phyloP scores from a whole-genome alignment of 2,797 vertebrate genomes.

The Neomorphus geoffroyi region DNA sequence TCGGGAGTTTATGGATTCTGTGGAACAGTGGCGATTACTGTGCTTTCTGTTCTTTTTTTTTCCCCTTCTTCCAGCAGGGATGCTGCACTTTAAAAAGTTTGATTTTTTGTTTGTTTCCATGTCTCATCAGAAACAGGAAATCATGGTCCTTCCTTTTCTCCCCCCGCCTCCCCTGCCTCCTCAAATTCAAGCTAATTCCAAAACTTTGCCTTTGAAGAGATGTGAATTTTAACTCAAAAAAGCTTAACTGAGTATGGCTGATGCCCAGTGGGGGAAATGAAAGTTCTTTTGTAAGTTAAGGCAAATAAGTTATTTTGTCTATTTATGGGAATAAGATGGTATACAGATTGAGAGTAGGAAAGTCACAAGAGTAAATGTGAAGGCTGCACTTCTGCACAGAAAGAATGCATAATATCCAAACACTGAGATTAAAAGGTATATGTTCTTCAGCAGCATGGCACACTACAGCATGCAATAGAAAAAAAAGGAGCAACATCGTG shows the following conservation, averaged over 20 bases:
- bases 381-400: background rate
- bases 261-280: background rate
- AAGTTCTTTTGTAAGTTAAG: background rate
- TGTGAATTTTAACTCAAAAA: background rate
- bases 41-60: rapidly evolving
- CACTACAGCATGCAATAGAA: background rate
- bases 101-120: background rate
- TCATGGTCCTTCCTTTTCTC: background rate
- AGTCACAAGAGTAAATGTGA: background rate
- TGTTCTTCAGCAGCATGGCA: background rate
- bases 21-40: background rate
- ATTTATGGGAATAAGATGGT: background rate
- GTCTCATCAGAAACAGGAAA: background rate
- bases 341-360: background rate
- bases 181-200: background rate
- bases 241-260: background rate
- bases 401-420: background rate
- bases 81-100: background rate
- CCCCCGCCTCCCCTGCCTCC: background rate
- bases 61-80: background rate
- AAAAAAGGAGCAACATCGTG: background rate
- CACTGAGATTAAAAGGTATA: background rate
- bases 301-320: background rate
- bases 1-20: slow-evolving; percentile 5
- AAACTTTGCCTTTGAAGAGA: background rate